Evolutionary conservation across 2,797 vertebrate species (phyloP).

Genomic region (Delichon dasypus): DNA sequence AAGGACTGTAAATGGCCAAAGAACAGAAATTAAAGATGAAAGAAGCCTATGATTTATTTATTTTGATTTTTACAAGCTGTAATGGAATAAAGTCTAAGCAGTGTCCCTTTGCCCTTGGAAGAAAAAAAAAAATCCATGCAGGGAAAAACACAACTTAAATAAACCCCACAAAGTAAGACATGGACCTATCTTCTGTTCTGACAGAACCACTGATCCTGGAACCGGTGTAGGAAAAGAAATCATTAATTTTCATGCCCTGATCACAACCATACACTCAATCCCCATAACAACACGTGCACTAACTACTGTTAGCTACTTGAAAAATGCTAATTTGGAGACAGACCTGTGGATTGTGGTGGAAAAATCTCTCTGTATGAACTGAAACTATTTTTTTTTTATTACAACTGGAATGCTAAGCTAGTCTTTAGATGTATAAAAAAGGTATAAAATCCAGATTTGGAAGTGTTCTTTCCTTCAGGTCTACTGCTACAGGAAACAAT

Average conservation of each 20-base stretch:
- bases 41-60: slow-evolving; percentile 40
- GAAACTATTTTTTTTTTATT: background rate
- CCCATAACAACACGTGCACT: background rate
- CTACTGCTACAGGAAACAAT: background rate
- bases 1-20: background rate
- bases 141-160: background rate
- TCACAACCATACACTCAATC: accelerated
- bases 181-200: background rate
- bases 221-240: background rate
- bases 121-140: background rate
- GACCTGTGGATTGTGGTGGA: too few species aligned
- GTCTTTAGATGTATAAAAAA: background rate
- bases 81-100: background rate
- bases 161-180: background rate
- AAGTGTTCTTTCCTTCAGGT: background rate
- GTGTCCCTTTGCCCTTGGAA: background rate
- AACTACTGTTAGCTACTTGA: background rate
- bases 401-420: background rate
- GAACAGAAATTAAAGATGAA: slow-evolving; percentile 43
- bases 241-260: background rate
- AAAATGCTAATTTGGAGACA: background rate
- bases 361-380: background rate
- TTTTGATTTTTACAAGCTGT: slow-evolving; percentile 10
- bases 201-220: background rate
- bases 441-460: background rate